These are phyloP conservation scores for Trissonchulus latispiculum DNA, from an alignment of 2,888 invertebrate genomes.

Conservation along the genomic window DNA sequence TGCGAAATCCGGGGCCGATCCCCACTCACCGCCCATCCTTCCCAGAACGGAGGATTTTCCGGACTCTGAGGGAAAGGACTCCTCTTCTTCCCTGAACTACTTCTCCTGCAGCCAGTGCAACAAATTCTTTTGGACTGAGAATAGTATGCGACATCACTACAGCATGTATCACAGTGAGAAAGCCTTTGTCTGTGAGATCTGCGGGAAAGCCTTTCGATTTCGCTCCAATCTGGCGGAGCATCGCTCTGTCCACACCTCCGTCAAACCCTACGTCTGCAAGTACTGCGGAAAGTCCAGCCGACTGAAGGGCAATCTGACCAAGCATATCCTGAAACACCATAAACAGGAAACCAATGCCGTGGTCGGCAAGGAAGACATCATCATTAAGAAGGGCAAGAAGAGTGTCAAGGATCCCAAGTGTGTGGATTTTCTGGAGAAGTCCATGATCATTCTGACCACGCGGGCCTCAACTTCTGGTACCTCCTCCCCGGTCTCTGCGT, in stretches of 20 bases:
- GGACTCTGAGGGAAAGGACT: neutral
- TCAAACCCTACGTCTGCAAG: conserved; percentile 43
- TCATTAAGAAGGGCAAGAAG: conserved; percentile 41
- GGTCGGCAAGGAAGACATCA: conserved; percentile 43
- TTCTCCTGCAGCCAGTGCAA: conserved; percentile 30
- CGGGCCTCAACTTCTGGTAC: neutral
- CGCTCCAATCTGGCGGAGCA: conserved; percentile 44
- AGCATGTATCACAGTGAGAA: conserved; percentile 40
- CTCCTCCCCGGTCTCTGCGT: neutral
- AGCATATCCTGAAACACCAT: conserved; percentile 44
- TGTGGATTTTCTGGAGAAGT: conserved; percentile 37
- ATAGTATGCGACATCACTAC: conserved; percentile 36
- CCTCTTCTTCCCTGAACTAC: neutral
- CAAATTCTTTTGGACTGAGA: conserved; percentile 33
- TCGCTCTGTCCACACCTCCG: conserved; percentile 42
- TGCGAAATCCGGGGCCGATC: neutral
- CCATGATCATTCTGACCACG: conserved; percentile 23
- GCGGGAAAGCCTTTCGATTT: conserved; percentile 44
- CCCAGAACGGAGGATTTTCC: neutral
- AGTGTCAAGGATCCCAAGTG: conserved; percentile 34
- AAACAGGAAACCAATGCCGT: conserved; percentile 39
- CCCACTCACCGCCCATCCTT: neutral
- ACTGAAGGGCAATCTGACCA: conserved; percentile 39
- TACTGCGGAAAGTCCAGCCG: conserved; percentile 38
- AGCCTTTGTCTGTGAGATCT: conserved; percentile 43